Percentiles rank a stretch among this genome's conserved stretches.
Evolutionary conservation across 2,797 vertebrate genomes (phyloP).

Genomic region (Loris lydekkerianus): DNA sequence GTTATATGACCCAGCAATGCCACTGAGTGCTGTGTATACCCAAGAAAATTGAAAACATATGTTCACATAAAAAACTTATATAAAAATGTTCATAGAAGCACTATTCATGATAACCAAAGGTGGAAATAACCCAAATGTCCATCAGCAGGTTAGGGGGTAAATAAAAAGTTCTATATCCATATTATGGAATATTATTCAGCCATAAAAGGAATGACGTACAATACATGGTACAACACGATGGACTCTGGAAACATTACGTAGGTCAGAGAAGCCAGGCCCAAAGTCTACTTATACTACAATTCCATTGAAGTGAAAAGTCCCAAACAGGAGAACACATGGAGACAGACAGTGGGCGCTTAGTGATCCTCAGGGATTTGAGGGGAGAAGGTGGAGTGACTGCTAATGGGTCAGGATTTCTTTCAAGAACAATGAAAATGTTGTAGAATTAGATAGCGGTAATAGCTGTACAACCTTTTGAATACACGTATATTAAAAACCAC

Average conservation of each 20-base stretch:
- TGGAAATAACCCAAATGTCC: neutral
- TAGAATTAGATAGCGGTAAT: neutral
- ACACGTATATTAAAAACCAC: neutral
- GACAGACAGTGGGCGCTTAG: neutral
- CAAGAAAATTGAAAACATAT: slow-evolving; percentile 35
- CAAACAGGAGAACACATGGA: neutral
- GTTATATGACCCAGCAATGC: neutral
- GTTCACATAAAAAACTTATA: neutral
- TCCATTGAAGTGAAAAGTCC: neutral
- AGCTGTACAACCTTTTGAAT: neutral
- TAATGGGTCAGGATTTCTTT: neutral
- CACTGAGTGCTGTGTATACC: neutral
- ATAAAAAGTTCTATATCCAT: neutral
- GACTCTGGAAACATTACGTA: neutral
- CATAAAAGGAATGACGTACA: slow-evolving; percentile 21
- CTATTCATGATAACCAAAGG: neutral
- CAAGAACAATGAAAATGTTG: neutral
- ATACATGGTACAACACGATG: neutral
- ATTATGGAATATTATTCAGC: slow-evolving; percentile 7
- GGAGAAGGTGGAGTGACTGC: neutral
- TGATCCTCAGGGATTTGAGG: neutral
- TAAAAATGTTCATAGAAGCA: neutral
- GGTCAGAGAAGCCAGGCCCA: neutral
- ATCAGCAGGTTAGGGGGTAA: neutral
- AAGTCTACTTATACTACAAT: neutral